Evolutionary conservation across 2,888 invertebrate genomes (phyloP), one percentile per base, ranked within the genome.

Genomic region (Drosophila pseudotakahashii): DNA sequence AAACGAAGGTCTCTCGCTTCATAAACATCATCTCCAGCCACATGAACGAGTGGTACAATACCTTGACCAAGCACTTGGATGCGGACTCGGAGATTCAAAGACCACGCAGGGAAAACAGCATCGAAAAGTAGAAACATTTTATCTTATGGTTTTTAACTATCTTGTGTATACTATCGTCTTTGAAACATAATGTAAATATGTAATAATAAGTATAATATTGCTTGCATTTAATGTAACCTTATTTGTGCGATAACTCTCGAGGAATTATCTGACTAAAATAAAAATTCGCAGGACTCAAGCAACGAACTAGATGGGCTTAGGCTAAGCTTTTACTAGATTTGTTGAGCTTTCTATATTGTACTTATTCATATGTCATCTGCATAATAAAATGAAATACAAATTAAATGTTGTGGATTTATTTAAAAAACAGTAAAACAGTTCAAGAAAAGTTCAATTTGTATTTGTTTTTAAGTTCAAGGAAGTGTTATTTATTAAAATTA

Each of bases 1-100:
- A 89, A 45, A 69, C 87, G 1, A 89, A 85, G 48, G 81, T 91
- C 3, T 78, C 81, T 30, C 87, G 78, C 52, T 81, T 91, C 14
- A 80, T 91, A 52, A 87, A 87, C 64, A 87, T 90, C 34, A 71
- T 91, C 26, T 78, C 90, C 2, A 78, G 81, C 7, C 91, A 91
- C 50, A 86, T 91, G 53, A 81, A 78, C 54, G 90, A 90, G 11
- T 91, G 90, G 91, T 91, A 91, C 75, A 89, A 85, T 45, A 89
- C 90, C 4, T 44, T 90, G 36, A 55, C 85, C 0, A 88, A 79
- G 51, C 79, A 88, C 23, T 36, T 87, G 47, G 78, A 81, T 0
- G 42, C 53, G 13, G 73, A 78, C 0, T 10, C 47, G 0, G 51
- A 6, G 0, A 7, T 48, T 1, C 64, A 14, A 7, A 19, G 9